A percentile compares a stretch with the other conserved stretches of the same genome.
phyloP scores from a whole-genome alignment of 2,113 vertebrate species.

The Pipa parva region DNA sequence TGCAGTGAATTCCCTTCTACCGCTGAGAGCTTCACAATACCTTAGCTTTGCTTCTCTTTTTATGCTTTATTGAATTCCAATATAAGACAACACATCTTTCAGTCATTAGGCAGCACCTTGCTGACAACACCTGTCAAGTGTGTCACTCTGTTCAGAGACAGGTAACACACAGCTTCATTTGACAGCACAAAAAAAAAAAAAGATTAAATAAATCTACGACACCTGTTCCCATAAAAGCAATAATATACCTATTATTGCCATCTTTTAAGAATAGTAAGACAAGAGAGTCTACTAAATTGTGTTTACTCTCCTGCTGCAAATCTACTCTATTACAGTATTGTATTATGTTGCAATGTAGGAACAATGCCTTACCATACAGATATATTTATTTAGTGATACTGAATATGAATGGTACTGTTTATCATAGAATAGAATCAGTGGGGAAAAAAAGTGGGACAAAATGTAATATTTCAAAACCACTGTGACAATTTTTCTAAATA shows the following conservation, averaged over 20 bases:
- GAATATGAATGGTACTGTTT: too few relatives aligned
- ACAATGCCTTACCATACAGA: too few relatives aligned
- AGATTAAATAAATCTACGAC: constrained; percentile 46
- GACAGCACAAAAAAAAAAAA: constrained; percentile 53
- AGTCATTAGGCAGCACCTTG: constrained; percentile 53
- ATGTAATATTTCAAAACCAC: too few relatives aligned
- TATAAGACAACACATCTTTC: constrained; percentile 50
- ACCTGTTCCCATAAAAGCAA: constrained; percentile 48
- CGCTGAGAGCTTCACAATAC: constrained; percentile 46
- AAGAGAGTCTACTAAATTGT: background rate
- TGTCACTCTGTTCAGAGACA: constrained; percentile 52
- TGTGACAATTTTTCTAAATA: too few relatives aligned
- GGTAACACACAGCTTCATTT: constrained; percentile 45
- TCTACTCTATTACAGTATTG: too few relatives aligned
- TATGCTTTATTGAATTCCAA: constrained; percentile 52
- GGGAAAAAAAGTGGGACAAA: too few relatives aligned
- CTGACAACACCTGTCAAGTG: constrained; percentile 65
- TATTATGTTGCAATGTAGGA: too few relatives aligned
- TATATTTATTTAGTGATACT: too few relatives aligned
- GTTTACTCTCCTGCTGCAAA: background rate
- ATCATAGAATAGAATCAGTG: too few relatives aligned
- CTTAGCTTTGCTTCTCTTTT: constrained; percentile 48
- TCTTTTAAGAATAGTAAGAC: background rate
- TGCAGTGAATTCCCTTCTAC: constrained; percentile 37
- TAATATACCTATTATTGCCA: constrained; percentile 37